Conservation (phyloP, 2,113 vertebrate genomes). For the Sander vitreus region DNA sequence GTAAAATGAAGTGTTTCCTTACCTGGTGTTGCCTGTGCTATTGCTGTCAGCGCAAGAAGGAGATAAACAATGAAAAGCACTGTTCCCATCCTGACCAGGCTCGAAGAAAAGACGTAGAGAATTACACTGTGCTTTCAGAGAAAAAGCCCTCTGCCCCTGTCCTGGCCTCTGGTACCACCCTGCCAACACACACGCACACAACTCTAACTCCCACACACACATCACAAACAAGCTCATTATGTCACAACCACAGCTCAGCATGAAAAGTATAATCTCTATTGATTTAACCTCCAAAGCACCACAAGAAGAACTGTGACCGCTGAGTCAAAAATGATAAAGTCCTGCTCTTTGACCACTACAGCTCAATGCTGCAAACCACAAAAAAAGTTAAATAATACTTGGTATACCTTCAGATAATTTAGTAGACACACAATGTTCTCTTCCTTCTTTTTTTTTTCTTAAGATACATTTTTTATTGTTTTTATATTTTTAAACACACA, state of each 20-base stretch:
- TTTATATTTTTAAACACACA: too few species aligned
- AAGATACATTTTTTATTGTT: too few species aligned
- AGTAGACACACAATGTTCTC: neutral
- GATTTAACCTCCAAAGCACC: constrained; percentile 49
- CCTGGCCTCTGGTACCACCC: constrained; percentile 22
- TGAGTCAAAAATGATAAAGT: constrained; percentile 29
- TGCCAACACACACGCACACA: constrained; percentile 4
- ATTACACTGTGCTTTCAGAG: constrained; percentile 18
- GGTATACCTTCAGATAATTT: neutral
- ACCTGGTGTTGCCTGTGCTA: constrained; percentile 63
- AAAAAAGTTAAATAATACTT: neutral
- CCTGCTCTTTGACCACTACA: constrained; percentile 58
- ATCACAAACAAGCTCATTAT: constrained; percentile 13
- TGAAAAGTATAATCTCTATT: constrained; percentile 32
- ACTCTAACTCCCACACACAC: neutral
- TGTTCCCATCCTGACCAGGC: constrained; percentile 63
- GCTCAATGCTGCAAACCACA: neutral
- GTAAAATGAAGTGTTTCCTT: constrained; percentile 35
- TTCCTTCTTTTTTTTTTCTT: neutral
- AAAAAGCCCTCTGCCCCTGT: constrained; percentile 24
- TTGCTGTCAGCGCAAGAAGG: constrained; percentile 54
- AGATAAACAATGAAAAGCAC: constrained; percentile 60
- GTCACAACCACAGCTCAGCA: constrained; percentile 18
- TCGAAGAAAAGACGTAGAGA: constrained; percentile 25
- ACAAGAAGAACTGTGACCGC: constrained; percentile 47